These are phyloP conservation scores for Stichodactyla helianthus DNA, from an alignment of 64 coral and sea anemone genomes.

Conservation along the genomic window DNA sequence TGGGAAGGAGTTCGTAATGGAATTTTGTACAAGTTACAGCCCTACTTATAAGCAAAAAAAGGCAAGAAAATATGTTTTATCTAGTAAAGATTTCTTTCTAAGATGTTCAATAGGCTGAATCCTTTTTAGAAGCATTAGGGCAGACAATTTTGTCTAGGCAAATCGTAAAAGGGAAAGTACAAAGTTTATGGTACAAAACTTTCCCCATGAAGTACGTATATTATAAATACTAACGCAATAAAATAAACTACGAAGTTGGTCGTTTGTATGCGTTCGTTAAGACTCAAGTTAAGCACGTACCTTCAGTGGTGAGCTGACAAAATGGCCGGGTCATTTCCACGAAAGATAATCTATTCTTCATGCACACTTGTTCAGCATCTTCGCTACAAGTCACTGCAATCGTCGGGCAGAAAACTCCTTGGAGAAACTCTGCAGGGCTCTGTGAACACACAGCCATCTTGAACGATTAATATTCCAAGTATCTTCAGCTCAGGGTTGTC, in stretches of 20 bases:
- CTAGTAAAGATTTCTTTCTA: not conserved
- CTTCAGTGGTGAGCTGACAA: slow-evolving; percentile 95
- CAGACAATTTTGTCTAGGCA: not conserved
- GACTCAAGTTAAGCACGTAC: slow-evolving; percentile 32
- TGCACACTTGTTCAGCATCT: slow-evolving; percentile 85
- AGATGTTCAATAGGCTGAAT: not conserved
- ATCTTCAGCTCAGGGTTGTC: slow-evolving; percentile 17
- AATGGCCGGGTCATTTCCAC: slow-evolving; percentile 97
- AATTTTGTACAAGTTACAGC: not conserved
- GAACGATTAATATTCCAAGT: slow-evolving; percentile 13
- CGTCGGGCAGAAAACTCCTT: slow-evolving; percentile 93
- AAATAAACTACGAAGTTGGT: not conserved
- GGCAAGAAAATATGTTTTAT: not conserved
- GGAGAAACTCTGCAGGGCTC: slow-evolving; percentile 82
- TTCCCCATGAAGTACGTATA: not conserved
- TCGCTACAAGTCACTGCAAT: slow-evolving; percentile 97
- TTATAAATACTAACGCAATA: not conserved
- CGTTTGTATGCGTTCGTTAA: not conserved
- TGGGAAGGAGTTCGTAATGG: not conserved
- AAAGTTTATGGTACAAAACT: not conserved
- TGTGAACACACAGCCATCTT: slow-evolving; percentile 94
- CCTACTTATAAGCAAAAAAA: not conserved
- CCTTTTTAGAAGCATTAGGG: not conserved
- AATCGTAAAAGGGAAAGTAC: not conserved
- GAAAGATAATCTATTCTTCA: slow-evolving; percentile 93